Evolutionary conservation across 2,797 vertebrate genomes (phyloP).

Genomic region (Gobionotothen gibberifrons): DNA sequence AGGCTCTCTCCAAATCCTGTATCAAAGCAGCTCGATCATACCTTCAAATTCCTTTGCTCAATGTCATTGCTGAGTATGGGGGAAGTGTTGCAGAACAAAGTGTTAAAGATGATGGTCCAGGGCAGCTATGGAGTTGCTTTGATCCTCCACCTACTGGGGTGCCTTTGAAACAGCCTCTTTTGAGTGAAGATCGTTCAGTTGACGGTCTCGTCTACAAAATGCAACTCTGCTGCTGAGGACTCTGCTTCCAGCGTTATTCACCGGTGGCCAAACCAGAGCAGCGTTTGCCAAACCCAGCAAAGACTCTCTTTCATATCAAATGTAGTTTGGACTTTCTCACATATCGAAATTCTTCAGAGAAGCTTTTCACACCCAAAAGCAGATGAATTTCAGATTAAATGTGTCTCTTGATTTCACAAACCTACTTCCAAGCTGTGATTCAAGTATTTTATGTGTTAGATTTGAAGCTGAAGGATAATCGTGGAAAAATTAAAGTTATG

Average conservation of each 20-base stretch:
- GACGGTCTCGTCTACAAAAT: constrained; percentile 43
- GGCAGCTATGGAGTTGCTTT: constrained; percentile 63
- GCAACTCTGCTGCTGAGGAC: constrained; percentile 27
- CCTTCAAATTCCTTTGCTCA: constrained; percentile 28
- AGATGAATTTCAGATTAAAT: background rate
- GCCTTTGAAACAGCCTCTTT: constrained; percentile 71
- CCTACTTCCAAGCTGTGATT: background rate
- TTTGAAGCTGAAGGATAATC: background rate
- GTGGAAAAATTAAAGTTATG: background rate
- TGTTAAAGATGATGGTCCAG: constrained; percentile 56
- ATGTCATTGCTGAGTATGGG: constrained; percentile 25
- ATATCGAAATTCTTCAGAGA: constrained; percentile 20
- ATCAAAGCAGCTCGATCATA: constrained; percentile 47
- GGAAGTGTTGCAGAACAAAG: constrained; percentile 26
- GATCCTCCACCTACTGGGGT: constrained; percentile 66
- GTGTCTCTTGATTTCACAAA: background rate
- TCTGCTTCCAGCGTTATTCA: constrained; percentile 38
- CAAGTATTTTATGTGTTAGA: background rate
- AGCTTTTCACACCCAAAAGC: constrained; percentile 3
- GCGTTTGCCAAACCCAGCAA: constrained; percentile 18
- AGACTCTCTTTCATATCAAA: constrained; percentile 33
- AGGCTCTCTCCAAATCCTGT: constrained; percentile 43
- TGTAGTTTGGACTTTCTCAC: constrained; percentile 14
- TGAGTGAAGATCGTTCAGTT: constrained; percentile 38
- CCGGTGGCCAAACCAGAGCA: constrained; percentile 12